Base-by-base conservation (phyloP, 2,797 vertebrate genomes). In the Falco concolor region DNA sequence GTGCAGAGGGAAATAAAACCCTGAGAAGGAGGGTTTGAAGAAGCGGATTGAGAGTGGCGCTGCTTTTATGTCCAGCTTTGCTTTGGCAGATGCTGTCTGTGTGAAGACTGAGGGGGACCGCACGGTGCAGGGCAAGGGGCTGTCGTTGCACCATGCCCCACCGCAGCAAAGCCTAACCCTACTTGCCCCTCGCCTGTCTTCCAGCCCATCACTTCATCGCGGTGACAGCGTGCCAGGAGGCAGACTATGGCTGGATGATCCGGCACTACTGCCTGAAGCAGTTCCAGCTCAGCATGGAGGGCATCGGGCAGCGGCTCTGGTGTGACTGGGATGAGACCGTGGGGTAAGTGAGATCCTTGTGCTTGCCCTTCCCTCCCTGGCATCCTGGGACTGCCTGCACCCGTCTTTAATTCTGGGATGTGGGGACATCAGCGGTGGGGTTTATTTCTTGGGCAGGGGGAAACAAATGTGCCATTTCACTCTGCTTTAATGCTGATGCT, bases 261-360 rank as follows among this genome's bases (percentile, higher is more conserved):
- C 97, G 98, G n/a, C 97, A 99, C 53, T 97, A 98, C 96, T 99
- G 99, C 91, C 97, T 99, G 82, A 67, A 91, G 87, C 98, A 95
- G 87, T 99, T 99, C 97, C 97, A 98, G 89, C 68, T 97, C 90
- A 98, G 98, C 94, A 99, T 99, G 99, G 98, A 99, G 52, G 98
- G 98, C 50, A 95, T 99, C 6, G 98, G 98, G 40, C 97, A 97
- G 97, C 90, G 40, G 5, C 97, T 98, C 45, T 99, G 99, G 99
- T 99, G 99, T 1, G 98, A 98, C 98, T 99, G 99, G 99, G 98
- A 97, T 4, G 98, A 99, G 97, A 99, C 99, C 3, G 82, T 98
- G 28, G 94, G 98, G 99, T 99, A 92, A 99, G 99, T 98, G 53
- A 22, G 34, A 22, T 6, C 28, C n/a, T 38, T 53, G 54, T 56